Evolutionary conservation across 2,888 invertebrate genomes (phyloP).

Genomic region (Troides oblongomaculatus): DNA sequence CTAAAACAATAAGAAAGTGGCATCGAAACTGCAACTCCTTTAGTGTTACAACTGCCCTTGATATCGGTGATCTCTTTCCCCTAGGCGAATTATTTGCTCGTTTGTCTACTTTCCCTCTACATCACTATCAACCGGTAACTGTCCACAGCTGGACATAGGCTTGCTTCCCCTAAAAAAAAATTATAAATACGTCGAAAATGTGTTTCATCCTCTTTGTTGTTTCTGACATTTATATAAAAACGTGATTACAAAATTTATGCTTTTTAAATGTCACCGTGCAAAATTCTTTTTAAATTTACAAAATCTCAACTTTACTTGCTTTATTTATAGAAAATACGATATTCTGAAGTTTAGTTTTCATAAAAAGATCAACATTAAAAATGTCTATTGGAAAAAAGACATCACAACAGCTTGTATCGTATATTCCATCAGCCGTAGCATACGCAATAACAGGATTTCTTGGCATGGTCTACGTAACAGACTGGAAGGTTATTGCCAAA

Average conservation of each 20-base stretch:
- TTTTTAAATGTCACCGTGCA: background rate
- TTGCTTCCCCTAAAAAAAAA: too few relatives aligned
- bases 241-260: background rate
- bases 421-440: slow-evolving; percentile 73
- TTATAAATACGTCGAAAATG: background rate
- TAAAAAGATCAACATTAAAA: background rate
- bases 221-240: background rate
- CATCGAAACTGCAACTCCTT: too few relatives aligned
- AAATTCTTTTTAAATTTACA: slow-evolving; percentile 1
- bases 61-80: too few relatives aligned
- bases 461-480: slow-evolving; percentile 83
- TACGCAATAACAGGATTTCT: slow-evolving; percentile 82
- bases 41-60: too few relatives aligned
- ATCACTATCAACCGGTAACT: too few relatives aligned
- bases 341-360: background rate
- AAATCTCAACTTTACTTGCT: background rate
- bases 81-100: too few relatives aligned
- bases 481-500: slow-evolving; percentile 85
- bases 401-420: slow-evolving; percentile 68
- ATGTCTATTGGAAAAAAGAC: slow-evolving; percentile 79
- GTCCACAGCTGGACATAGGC: too few relatives aligned
- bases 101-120: too few relatives aligned
- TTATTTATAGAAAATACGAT: background rate
- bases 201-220: background rate
- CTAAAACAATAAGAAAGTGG: too few relatives aligned